These are phyloP conservation scores for Campoplex capitator DNA, from an alignment of 2,888 invertebrate species.

Conservation along the genomic window DNA sequence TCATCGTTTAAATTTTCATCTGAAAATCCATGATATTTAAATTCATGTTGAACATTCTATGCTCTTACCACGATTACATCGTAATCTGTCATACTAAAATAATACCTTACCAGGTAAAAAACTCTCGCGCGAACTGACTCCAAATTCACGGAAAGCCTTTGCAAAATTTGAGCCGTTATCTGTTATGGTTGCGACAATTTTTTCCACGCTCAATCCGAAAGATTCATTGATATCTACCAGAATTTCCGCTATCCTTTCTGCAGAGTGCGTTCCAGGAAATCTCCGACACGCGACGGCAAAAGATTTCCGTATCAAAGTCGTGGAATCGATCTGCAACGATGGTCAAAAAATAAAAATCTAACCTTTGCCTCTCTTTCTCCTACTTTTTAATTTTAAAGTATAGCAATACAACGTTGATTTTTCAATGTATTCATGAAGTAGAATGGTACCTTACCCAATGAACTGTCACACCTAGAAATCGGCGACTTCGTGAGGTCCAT, in stretches of 20 bases:
- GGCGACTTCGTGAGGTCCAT: neutral
- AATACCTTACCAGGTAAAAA: neutral
- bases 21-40: neutral
- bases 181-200: conserved; percentile 65
- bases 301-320: conserved; percentile 54
- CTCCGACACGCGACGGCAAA: conserved; percentile 62
- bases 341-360: neutral
- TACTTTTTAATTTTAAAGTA: neutral
- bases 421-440: neutral
- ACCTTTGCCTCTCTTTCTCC: neutral
- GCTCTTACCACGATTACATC: neutral
- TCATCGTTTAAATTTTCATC: neutral
- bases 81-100: neutral
- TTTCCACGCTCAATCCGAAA: conserved; percentile 53
- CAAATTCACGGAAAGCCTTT: conserved; percentile 56
- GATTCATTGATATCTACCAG: conserved; percentile 54
- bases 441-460: conserved; percentile 37
- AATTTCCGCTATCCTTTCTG: conserved; percentile 56
- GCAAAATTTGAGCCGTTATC: conserved; percentile 67
- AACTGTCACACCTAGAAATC: conserved; percentile 21
- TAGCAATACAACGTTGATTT: neutral
- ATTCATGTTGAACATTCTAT: neutral
- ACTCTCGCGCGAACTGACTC: neutral
- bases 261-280: conserved; percentile 66
- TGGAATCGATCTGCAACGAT: conserved; percentile 50